Evolutionary conservation across 2,888 invertebrate genomes (phyloP), one percentile per base, ranked within the genome.

Genomic region (Automeris io): DNA sequence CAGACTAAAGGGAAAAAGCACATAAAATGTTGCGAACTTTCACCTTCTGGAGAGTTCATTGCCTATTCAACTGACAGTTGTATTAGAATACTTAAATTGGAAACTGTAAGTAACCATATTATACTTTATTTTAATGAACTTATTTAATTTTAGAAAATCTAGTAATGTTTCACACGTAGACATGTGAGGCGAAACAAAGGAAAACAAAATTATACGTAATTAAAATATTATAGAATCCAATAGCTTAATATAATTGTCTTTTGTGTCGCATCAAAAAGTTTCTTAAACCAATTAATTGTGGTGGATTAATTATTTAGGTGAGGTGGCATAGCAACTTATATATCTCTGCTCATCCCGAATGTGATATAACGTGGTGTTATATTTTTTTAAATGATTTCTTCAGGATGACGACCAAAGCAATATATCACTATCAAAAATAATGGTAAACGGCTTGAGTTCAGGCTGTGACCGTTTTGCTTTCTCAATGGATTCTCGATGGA

Each of bases 21-120:
- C n/a, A n/a, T n/a, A n/a, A n/a, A n/a, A 4, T 92, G 92, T 47
- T 90, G 91, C 48, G 89, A 90, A 7, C 77, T 96, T 4, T 93
- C 94, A 3, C 88, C 90, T 2, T 88, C 92, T 63, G 93, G 92
- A 1, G 88, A 90, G 43, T 90, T 91, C 77, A 85, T 97, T 12
- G 90, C 92, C 4, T 95, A 94, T 67, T 92, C 95, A 0, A 95
- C 94, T 0, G 80, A 88, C 18, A 86, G 71, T 35, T 80, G 90
- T 40, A 70, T 94, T 18, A 88, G 93, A 39, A 78, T 96, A 42
- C 92, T 93, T 43, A 87, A 88, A 60, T 86, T 94, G 47, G 86
- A 87, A 45, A 74, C 88, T 45, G 90, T 91, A 59, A 77, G 78
- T 72, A 42, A 36, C n/a, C n/a, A n/a, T n/a, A n/a, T n/a, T n/a